Base-by-base conservation (phyloP, 2,113 vertebrate species). In the Corythoichthys haematopterus region DNA sequence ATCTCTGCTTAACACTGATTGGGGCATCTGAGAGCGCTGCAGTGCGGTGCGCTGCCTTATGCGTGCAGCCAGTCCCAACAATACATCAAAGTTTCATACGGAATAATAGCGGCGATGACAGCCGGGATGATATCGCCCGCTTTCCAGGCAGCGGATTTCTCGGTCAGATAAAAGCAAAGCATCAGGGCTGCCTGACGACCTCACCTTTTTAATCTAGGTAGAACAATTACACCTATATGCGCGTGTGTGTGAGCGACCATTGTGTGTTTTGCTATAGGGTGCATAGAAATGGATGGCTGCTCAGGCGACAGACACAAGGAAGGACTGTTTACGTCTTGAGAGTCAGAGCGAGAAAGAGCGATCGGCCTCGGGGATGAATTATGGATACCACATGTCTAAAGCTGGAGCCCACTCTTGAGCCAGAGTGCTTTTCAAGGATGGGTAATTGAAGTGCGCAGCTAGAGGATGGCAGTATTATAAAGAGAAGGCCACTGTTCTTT, bases 11-110 rank as follows among this genome's bases (percentile, higher is more conserved):
- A 80, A 76, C 78, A 70, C 71, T 76, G 37, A 65, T 72, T 65
- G 70, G 69, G 65, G 43, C 74, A 64, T 79, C 60, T 64, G 70
- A 75, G 37, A 35, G 35, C 52, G 65, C 50, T 16, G 36, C 51
- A 55, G 61, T 81, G 69, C 67, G 68, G 78, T 74, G 69, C 67
- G 68, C 75, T 74, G 20, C 68, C 50, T 55, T 36, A 45, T 67
- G 56, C 53, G 73, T 62, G 72, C 66, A 78, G 60, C 69, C 69
- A 75, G 74, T 58, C 68, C 79, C 51, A 75, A 88, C 76, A 85
- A 79, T 87, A 79, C 84, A 88, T 90, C 87, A 91, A 88, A 88
- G 85, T 90, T 87, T 86, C 80, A 88, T 87, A 79, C 36, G 56
- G 79, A 85, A 87, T 88, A 87, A 90, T 80, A 84, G 85, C 65